Base-by-base conservation (phyloP, 2,888 invertebrate genomes). In the Tromatobia lineatoria region DNA sequence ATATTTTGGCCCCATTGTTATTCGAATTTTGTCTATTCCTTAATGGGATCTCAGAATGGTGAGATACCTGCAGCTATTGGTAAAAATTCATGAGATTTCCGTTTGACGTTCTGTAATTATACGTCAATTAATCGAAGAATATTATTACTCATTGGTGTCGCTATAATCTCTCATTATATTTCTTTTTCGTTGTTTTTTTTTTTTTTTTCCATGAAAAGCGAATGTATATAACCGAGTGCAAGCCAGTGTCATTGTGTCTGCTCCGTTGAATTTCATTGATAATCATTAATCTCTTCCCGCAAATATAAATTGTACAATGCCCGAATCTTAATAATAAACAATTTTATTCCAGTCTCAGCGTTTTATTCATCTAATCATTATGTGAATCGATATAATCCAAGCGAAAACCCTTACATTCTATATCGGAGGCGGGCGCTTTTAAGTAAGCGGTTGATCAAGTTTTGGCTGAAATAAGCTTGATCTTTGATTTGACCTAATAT, bases 201-300 rank as follows among this genome's bases (percentile, higher is more conserved):
- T 90, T 90, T 88, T 86, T 88, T 92, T 90, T 79, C 86, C 89
- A 89, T 90, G 89, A 89, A 90, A 88, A 87, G 82, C 88, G 59
- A 82, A 86, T 88, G 86, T 88, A 86, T 78, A 82, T 38, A 66
- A 54, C 64, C 67, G 50, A 47, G 69, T 47, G 73, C 34, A 78
- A 67, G 23, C 69, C 61, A 25, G 70, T 38, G 50, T 70, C 73
- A 50, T 80, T 82, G 75, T 75, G 67, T 81, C 54, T 66, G 75
- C 70, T 74, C 34, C 71, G 66, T 64, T 77, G 71, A 73, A 83
- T 81, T 83, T 76, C 75, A 76, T 81, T 81, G 54, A 64, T 80
- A 50, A 71, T 67, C 64, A 74, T 77, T 83, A 82, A 74, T 77
- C 71, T 77, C 54, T 52, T 74, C 71, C 74, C 70, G 71, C 80